A percentile compares a stretch with the other conserved stretches of the same genome.
Conservation (phyloP, 2,888 invertebrate genomes). For the Taphrorychus bicolor region DNA sequence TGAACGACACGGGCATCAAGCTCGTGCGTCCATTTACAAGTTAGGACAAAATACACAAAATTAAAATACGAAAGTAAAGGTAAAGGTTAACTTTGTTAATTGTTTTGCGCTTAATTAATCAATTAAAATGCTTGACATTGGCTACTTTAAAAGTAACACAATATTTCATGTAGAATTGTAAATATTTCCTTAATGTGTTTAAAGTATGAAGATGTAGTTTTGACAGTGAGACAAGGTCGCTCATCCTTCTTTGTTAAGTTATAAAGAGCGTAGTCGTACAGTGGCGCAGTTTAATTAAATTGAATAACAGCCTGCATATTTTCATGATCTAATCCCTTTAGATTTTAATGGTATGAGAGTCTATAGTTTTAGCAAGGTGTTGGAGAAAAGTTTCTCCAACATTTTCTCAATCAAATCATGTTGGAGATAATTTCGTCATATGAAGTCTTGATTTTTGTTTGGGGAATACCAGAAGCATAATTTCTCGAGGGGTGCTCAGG, state of each 20-base stretch:
- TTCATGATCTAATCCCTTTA: too few relatives aligned
- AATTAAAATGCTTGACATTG: conserved; percentile 16
- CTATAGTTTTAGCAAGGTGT: too few relatives aligned
- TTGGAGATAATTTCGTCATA: too few relatives aligned
- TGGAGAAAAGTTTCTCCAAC: too few relatives aligned
- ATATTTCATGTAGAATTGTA: conserved; percentile 2
- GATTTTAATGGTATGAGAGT: too few relatives aligned
- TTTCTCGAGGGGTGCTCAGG: too few relatives aligned
- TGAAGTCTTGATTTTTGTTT: too few relatives aligned
- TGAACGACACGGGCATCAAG: neutral
- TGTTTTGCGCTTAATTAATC: conserved; percentile 17
- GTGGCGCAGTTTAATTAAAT: too few relatives aligned
- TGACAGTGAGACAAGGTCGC: neutral
- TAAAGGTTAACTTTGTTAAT: conserved; percentile 19
- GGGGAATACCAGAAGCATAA: too few relatives aligned
- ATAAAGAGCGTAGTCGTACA: neutral
- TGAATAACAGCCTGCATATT: too few relatives aligned
- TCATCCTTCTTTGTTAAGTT: neutral
- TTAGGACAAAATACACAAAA: neutral
- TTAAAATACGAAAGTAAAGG: conserved; percentile 9
- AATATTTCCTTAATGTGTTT: conserved; percentile 11
- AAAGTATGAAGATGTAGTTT: neutral
- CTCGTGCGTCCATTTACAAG: neutral
- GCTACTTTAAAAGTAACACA: neutral
- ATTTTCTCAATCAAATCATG: too few relatives aligned